These are phyloP conservation scores for Solenopsis fugax DNA, from an alignment of 1,140 invertebrate species.

Conservation along the genomic window DNA sequence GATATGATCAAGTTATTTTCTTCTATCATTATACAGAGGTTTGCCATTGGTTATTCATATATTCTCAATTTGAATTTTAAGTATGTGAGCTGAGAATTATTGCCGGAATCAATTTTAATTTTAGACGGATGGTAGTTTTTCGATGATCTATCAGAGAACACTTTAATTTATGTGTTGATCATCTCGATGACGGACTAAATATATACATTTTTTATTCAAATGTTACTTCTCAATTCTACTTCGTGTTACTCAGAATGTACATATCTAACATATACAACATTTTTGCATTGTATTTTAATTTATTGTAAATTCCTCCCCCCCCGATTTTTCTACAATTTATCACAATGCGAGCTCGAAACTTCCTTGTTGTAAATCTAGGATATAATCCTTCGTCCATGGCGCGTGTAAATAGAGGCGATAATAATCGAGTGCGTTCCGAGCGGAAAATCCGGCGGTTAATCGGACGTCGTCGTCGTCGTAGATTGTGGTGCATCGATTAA, in stretches of 20 bases:
- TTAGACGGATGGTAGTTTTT: too few species aligned
- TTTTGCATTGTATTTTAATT: neutral
- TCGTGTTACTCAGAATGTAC: neutral
- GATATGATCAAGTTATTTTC: too few species aligned
- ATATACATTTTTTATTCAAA: too few species aligned
- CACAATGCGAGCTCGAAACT: neutral
- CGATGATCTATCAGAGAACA: too few species aligned
- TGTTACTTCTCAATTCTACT: too few species aligned
- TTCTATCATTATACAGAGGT: too few species aligned
- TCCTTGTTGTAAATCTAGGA: neutral
- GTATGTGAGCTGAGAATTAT: too few species aligned
- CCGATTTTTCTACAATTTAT: neutral
- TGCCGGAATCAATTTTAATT: too few species aligned
- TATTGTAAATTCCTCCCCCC: neutral
- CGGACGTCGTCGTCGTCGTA: neutral
- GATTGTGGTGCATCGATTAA: constrained; percentile 46
- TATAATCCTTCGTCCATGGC: constrained; percentile 9
- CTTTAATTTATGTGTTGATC: too few species aligned
- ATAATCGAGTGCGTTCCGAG: constrained; percentile 1
- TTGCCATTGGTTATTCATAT: too few species aligned
- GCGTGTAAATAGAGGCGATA: neutral
- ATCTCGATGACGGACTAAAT: too few species aligned
- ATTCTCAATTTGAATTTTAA: too few species aligned
- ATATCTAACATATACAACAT: neutral
- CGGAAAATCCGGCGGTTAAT: constrained; percentile 44